A percentile compares a stretch with the other conserved stretches of the same genome.
phyloP scores from a whole-genome alignment of 2,113 vertebrate genomes.

The Hemibagrus wyckioides region DNA sequence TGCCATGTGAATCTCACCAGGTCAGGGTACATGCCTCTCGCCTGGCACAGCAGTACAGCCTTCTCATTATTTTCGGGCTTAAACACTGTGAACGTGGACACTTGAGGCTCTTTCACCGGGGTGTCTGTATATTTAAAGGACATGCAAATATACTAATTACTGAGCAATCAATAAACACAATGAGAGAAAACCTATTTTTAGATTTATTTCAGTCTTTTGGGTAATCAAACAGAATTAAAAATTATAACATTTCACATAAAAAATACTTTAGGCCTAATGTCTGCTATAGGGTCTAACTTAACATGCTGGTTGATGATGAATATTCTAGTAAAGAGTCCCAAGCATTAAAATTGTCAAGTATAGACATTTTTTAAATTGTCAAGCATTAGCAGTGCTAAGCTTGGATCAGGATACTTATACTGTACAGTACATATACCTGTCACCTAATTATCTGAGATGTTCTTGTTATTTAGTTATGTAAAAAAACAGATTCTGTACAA shows the following conservation, averaged over 20 bases:
- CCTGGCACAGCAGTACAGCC: slow-evolving; percentile 40
- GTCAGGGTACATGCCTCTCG: slow-evolving; percentile 48
- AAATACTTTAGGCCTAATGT: not conserved
- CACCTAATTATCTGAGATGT: not conserved
- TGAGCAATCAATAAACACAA: too few relatives aligned
- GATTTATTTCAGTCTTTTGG: not conserved
- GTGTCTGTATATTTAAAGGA: not conserved
- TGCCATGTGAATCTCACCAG: slow-evolving; percentile 47
- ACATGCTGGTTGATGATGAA: not conserved
- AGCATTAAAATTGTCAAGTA: not conserved
- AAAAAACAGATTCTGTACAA: not conserved
- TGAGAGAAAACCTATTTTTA: not conserved
- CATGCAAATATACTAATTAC: too few relatives aligned
- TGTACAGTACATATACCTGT: not conserved
- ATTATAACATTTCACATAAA: not conserved
- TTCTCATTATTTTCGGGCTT: not conserved
- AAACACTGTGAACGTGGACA: slow-evolving; percentile 1
- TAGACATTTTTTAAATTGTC: not conserved
- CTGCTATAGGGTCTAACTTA: not conserved
- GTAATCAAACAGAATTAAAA: not conserved
- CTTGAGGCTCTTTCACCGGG: not conserved
- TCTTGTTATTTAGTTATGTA: not conserved
- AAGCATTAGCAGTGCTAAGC: not conserved
- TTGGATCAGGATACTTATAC: not conserved
- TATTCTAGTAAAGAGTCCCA: not conserved